phyloP scores from a whole-genome alignment of 2,888 invertebrate genomes.

The Rotaria sp. region DNA sequence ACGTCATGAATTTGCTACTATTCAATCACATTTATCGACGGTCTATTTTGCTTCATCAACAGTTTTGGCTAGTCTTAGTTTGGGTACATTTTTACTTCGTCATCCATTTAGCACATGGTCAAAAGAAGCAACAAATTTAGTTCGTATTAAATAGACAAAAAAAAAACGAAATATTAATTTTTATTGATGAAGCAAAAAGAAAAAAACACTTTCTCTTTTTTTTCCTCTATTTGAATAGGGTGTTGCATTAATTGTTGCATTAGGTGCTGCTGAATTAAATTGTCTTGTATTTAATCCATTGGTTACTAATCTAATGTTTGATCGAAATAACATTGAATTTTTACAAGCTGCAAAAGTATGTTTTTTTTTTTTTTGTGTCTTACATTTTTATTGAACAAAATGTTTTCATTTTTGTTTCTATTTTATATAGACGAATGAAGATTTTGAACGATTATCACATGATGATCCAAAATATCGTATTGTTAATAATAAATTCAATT shows the following conservation, averaged over 20 bases:
- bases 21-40: constrained; percentile 8
- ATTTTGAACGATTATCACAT: neutral
- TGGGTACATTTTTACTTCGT: neutral
- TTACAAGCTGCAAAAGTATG: constrained; percentile 2
- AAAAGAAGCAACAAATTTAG: neutral
- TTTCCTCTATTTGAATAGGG: neutral
- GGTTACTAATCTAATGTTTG: constrained; percentile 24
- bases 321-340: constrained; percentile 20
- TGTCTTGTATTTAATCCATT: constrained; percentile 1
- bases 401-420: too few relatives aligned
- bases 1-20: constrained; percentile 5
- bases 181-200: too few relatives aligned
- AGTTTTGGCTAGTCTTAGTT: neutral
- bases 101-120: constrained; percentile 15
- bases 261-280: neutral
- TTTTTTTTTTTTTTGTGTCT: neutral
- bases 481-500: constrained; percentile 19
- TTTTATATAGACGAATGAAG: neutral
- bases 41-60: constrained; percentile 16
- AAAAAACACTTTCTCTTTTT: too few relatives aligned
- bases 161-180: neutral
- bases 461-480: constrained; percentile 11
- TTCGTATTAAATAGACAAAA: neutral
- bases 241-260: constrained; percentile 9
- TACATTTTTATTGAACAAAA: too few relatives aligned